These are phyloP conservation scores for Sesia apiformis DNA, from an alignment of 2,888 invertebrate genomes.

Conservation along the genomic window DNA sequence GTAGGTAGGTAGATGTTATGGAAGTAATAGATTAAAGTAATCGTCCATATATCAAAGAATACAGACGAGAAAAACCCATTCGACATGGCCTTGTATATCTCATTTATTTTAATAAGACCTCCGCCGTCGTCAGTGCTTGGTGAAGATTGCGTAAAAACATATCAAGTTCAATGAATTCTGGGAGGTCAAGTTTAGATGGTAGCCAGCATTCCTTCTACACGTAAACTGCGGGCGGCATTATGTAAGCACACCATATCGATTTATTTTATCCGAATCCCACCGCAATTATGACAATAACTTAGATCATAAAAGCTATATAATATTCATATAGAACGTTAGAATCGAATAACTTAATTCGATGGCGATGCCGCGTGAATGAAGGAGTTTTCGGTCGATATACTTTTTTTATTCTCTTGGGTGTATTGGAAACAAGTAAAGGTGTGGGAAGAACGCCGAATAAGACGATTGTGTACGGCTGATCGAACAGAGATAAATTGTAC, in stretches of 20 bases:
- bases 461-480: conserved; percentile 36
- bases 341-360: conserved; percentile 58
- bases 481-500: conserved; percentile 44
- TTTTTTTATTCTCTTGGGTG: conserved; percentile 8
- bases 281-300: conserved; percentile 71
- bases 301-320: conserved; percentile 60
- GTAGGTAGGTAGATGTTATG: conserved; percentile 5
- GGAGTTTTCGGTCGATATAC: conserved; percentile 32
- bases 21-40: conserved; percentile 36
- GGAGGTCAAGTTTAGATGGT: conserved; percentile 41
- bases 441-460: conserved; percentile 51
- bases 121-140: conserved; percentile 11
- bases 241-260: conserved; percentile 62
- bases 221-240: conserved; percentile 64
- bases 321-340: conserved; percentile 57
- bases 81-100: conserved; percentile 41
- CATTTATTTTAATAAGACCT: conserved; percentile 31
- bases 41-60: conserved; percentile 37
- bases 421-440: conserved; percentile 47
- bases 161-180: conserved; percentile 25
- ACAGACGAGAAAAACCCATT: conserved; percentile 37
- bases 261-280: conserved; percentile 65
- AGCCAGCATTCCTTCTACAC: conserved; percentile 28
- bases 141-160: conserved; percentile 19
- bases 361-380: conserved; percentile 43